Evolutionary conservation across 2,888 invertebrate genomes (phyloP).

Genomic region (Laspeyria flexula): DNA sequence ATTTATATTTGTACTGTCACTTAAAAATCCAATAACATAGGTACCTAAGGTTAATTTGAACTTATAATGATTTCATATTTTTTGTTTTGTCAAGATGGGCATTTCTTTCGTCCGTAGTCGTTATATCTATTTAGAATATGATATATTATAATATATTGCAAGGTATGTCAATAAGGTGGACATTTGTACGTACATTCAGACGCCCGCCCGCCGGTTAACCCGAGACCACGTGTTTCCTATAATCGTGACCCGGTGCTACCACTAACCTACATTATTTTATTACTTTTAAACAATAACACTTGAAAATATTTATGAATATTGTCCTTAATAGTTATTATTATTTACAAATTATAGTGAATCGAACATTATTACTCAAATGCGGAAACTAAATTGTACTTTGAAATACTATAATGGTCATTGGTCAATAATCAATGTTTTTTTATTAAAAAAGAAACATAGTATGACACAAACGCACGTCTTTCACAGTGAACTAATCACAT

Average conservation of each 20-base stretch:
- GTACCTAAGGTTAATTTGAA: slow-evolving; percentile 8
- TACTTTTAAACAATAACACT: neutral
- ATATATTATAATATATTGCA: neutral
- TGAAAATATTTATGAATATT: neutral
- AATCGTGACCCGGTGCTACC: too few species aligned
- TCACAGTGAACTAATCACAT: neutral
- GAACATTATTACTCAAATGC: too few species aligned
- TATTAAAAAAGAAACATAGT: slow-evolving; percentile 9
- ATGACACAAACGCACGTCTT: neutral
- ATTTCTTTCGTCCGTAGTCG: too few species aligned
- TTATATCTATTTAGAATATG: too few species aligned
- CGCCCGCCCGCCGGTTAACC: neutral
- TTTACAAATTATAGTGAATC: too few species aligned
- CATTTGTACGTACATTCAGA: neutral
- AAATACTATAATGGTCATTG: slow-evolving; percentile 4
- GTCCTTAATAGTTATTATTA: too few species aligned
- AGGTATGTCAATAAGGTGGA: neutral
- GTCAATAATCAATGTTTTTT: neutral
- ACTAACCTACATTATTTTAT: neutral
- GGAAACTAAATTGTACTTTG: slow-evolving; percentile 22
- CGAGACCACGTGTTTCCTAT: slow-evolving; percentile 4
- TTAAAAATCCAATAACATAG: too few species aligned
- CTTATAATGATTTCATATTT: neutral
- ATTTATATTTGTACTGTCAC: slow-evolving; percentile 1
- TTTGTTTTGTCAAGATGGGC: neutral